Evolutionary conservation across 2,113 vertebrate genomes (phyloP).

Genomic region (Pluvialis apricaria): DNA sequence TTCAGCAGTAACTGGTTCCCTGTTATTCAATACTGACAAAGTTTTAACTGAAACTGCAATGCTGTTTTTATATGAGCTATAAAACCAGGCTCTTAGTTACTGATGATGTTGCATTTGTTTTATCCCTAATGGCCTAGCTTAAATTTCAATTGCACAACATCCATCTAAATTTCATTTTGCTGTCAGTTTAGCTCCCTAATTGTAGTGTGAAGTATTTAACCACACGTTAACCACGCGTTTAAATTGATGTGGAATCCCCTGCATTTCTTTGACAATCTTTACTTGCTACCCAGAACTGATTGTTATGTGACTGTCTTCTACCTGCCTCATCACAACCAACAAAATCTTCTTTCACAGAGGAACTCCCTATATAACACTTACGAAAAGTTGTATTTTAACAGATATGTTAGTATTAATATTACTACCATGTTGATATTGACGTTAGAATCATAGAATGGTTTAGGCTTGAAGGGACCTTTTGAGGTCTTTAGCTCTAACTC

Average conservation of each 20-base stretch:
- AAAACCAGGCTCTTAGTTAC: background rate
- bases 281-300: background rate
- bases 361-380: background rate
- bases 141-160: background rate
- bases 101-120: background rate
- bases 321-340: background rate
- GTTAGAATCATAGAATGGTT: background rate
- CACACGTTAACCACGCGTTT: accelerated
- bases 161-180: background rate
- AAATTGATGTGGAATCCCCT: background rate
- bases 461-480: background rate
- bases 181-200: background rate
- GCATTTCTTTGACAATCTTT: background rate
- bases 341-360: background rate
- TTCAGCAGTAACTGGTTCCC: background rate
- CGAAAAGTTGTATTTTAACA: background rate
- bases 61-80: background rate
- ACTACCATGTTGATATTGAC: background rate
- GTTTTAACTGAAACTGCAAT: background rate
- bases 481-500: background rate
- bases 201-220: background rate
- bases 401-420: background rate
- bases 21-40: background rate
- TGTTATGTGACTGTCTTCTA: background rate
- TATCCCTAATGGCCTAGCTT: background rate